A percentile compares a stretch with the other conserved stretches of the same genome.
Evolutionary conservation across 2,888 invertebrate species (phyloP).

Genomic region (Chorisops tibialis): DNA sequence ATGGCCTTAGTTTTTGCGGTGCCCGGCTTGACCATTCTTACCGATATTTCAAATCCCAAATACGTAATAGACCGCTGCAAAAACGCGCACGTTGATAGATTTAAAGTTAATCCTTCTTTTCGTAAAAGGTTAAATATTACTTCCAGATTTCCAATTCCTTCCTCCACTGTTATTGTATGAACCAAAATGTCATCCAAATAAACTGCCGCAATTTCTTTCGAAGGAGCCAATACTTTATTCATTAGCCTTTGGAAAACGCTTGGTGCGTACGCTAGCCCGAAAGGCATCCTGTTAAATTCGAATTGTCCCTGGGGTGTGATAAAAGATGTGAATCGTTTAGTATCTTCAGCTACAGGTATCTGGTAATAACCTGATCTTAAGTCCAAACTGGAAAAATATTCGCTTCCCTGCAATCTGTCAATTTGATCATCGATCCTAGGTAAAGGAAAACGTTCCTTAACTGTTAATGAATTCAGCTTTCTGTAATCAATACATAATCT

Average conservation of each 20-base stretch:
- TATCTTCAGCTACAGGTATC: constrained; percentile 37
- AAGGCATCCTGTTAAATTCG: constrained; percentile 43
- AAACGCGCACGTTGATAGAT: constrained; percentile 34
- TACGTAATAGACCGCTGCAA: constrained; percentile 34
- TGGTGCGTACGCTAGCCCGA: constrained; percentile 41
- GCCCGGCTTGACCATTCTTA: not conserved
- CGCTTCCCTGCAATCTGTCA: constrained; percentile 37
- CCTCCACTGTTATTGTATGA: constrained; percentile 36
- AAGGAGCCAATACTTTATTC: constrained; percentile 36
- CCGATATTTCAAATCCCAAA: not conserved
- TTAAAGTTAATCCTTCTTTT: constrained; percentile 15
- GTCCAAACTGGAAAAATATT: constrained; percentile 43
- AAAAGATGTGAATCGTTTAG: constrained; percentile 42
- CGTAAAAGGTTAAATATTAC: not conserved
- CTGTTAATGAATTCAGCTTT: constrained; percentile 40
- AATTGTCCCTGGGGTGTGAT: constrained; percentile 43
- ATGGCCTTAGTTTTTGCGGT: not conserved
- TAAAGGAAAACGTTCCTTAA: constrained; percentile 42
- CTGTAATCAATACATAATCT: constrained; percentile 40
- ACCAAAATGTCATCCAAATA: constrained; percentile 42
- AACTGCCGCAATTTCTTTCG: constrained; percentile 33
- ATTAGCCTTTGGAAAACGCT: constrained; percentile 41
- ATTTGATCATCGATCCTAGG: constrained; percentile 47
- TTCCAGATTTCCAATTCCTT: constrained; percentile 23
- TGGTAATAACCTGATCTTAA: constrained; percentile 47